These are phyloP conservation scores for Ceyx margarethae DNA, from an alignment of 2,113 vertebrate species.

Conservation along the genomic window DNA sequence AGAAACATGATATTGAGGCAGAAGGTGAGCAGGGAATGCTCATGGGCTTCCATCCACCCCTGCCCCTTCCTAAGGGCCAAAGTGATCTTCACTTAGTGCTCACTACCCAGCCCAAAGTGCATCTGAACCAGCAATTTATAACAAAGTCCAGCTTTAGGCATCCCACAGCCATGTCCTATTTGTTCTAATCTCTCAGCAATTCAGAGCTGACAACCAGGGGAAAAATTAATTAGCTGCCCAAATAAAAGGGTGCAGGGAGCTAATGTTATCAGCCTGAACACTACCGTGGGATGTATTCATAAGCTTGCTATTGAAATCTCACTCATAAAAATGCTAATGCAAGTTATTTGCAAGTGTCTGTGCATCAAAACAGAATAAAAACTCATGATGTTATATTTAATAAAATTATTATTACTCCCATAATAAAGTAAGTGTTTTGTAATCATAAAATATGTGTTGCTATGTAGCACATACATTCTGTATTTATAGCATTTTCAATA, in stretches of 20 bases:
- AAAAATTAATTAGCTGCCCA: background rate
- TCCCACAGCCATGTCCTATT: background rate
- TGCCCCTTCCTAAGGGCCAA: background rate
- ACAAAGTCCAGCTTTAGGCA: background rate
- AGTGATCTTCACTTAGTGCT: background rate
- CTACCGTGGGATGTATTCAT: conserved; percentile 44
- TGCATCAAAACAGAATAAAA: conserved; percentile 9
- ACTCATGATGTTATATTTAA: background rate
- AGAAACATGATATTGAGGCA: background rate
- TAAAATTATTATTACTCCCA: background rate
- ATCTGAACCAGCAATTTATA: background rate
- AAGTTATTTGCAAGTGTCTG: conserved; percentile 38
- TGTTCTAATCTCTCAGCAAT: background rate
- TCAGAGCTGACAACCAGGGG: background rate
- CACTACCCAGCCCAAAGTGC: background rate
- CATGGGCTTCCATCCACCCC: background rate
- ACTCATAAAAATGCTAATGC: conserved; percentile 53
- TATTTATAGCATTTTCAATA: background rate
- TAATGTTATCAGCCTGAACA: background rate
- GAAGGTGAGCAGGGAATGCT: background rate
- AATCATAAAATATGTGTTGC: conserved; percentile 2
- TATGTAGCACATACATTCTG: background rate
- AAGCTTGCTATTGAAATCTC: conserved; percentile 52
- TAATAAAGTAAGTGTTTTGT: conserved; percentile 12
- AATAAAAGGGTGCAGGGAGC: background rate